Evolutionary conservation across 2,113 vertebrate species (phyloP).

Genomic region (Chaenogobius annularis): DNA sequence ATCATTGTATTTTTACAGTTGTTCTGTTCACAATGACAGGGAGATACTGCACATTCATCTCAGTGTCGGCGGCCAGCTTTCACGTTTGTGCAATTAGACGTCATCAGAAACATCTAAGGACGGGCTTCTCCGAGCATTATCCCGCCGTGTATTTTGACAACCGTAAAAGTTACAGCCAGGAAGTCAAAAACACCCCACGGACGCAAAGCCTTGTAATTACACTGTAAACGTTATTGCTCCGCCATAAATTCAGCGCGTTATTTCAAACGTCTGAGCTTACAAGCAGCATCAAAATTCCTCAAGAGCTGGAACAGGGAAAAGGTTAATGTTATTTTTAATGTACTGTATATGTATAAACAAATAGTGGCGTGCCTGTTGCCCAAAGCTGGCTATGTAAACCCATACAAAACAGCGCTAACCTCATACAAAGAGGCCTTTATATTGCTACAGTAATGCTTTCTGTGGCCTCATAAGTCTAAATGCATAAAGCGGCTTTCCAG

Average conservation of each 20-base stretch:
- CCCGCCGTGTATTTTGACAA: background rate
- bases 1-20: background rate
- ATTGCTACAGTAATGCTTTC: constrained; percentile 45
- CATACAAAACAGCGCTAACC: constrained; percentile 17
- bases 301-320: background rate
- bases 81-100: background rate
- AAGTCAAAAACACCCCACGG: background rate
- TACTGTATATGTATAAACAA: constrained; percentile 9
- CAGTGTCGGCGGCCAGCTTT: background rate
- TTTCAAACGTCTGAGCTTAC: background rate
- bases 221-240: constrained; percentile 2
- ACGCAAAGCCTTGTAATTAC: background rate
- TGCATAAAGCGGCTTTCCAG: constrained; percentile 42
- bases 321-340: background rate
- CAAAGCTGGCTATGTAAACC: constrained; percentile 1
- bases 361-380: constrained; percentile 8
- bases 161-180: background rate
- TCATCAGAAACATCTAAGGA: background rate
- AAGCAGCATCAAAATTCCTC: background rate
- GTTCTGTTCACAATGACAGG: background rate
- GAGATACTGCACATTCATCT: background rate
- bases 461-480: constrained; percentile 33
- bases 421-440: constrained; percentile 59
- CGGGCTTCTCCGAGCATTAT: background rate
- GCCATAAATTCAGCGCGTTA: background rate